These are phyloP conservation scores for Eutrigla gurnardus DNA, from an alignment of 2,797 vertebrate species.

Conservation along the genomic window DNA sequence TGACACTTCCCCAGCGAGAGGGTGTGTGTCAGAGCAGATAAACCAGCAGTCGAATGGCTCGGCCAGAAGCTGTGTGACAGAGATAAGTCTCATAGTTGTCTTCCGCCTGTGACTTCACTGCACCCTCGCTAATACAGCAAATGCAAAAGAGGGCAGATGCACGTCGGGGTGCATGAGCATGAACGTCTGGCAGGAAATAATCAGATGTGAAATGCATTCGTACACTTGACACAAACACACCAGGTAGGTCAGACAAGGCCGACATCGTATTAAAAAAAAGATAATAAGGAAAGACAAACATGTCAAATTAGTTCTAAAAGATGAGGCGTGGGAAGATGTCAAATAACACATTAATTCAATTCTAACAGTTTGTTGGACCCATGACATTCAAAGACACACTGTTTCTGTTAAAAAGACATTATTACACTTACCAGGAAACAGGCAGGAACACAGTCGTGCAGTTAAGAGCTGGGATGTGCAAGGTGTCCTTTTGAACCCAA, in stretches of 20 bases:
- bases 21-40: slow-evolving; percentile 77
- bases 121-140: slow-evolving; percentile 35
- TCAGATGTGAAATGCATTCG: slow-evolving; percentile 25
- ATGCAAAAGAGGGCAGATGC: slow-evolving; percentile 51
- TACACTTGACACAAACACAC: background rate
- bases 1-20: slow-evolving; percentile 75
- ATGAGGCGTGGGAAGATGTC: background rate
- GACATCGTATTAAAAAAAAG: background rate
- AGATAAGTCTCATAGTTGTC: slow-evolving; percentile 77
- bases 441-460: background rate
- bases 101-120: slow-evolving; percentile 47
- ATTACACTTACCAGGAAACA: slow-evolving; percentile 23
- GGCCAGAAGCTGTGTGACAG: slow-evolving; percentile 70
- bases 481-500: slow-evolving; percentile 15
- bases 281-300: background rate
- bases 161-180: slow-evolving; percentile 48
- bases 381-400: background rate
- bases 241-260: background rate
- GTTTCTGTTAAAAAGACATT: background rate
- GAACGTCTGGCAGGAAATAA: slow-evolving; percentile 31
- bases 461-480: slow-evolving; percentile 32
- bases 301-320: background rate
- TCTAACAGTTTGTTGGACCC: background rate
- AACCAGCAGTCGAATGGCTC: slow-evolving; percentile 62
- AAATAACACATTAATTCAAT: background rate